Conservation (phyloP, 2,113 vertebrate species). For the Antechinus flavipes region DNA sequence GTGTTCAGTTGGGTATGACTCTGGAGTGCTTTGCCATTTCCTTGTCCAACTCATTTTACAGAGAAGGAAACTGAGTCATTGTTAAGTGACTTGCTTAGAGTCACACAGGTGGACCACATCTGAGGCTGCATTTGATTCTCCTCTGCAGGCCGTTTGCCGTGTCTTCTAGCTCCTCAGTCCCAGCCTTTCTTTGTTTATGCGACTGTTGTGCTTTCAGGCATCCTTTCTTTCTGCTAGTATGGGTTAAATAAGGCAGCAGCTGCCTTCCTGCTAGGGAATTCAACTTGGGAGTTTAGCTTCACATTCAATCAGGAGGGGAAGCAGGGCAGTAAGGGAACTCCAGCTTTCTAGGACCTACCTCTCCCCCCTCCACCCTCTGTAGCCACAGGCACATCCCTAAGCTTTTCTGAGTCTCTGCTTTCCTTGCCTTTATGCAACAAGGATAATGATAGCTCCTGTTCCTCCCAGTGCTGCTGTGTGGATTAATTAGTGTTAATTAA, state of each 20-base stretch:
- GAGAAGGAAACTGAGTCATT: background rate
- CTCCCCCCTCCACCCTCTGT: background rate
- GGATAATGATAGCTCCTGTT: constrained; percentile 73
- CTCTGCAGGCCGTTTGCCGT: background rate
- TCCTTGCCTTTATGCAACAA: constrained; percentile 19
- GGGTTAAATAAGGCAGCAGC: background rate
- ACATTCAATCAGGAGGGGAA: background rate
- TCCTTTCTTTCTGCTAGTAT: accelerated
- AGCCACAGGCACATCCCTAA: constrained; percentile 61
- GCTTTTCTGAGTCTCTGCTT: constrained; percentile 19
- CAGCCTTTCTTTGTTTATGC: background rate
- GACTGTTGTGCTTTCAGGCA: background rate
- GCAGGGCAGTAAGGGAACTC: background rate
- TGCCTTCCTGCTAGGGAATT: background rate
- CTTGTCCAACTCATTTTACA: background rate
- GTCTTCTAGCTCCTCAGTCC: background rate
- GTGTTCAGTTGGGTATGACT: background rate
- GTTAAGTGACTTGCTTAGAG: background rate
- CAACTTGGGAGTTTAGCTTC: background rate
- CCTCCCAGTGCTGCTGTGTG: constrained; percentile 75
- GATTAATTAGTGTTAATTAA: constrained; percentile 83
- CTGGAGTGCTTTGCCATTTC: background rate
- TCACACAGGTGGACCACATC: background rate
- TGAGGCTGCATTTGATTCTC: background rate
- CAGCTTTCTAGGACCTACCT: constrained; percentile 1